Conservation (phyloP, 2,797 vertebrate species). For the Poecilia wingei region DNA sequence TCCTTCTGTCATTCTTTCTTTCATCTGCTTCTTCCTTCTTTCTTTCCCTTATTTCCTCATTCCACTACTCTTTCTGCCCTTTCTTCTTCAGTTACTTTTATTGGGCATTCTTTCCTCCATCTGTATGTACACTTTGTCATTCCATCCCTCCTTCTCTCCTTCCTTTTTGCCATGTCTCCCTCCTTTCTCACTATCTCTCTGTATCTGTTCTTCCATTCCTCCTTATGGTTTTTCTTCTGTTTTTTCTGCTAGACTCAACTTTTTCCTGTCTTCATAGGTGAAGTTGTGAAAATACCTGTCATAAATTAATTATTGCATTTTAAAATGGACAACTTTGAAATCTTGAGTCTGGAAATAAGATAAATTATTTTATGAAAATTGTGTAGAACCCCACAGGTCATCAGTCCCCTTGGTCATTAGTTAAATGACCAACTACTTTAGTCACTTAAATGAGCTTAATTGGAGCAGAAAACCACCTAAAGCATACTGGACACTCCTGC, state of each 20-base stretch:
- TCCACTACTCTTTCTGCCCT: not conserved
- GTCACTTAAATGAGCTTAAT: not conserved
- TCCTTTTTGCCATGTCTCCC: not conserved
- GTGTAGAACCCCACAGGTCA: not conserved
- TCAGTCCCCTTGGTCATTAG: not conserved
- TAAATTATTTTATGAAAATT: not conserved
- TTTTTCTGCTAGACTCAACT: not conserved
- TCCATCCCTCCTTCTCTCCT: not conserved
- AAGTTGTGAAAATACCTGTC: not conserved
- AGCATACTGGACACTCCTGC: not conserved
- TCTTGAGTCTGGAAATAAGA: not conserved
- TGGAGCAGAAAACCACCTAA: not conserved
- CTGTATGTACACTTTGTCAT: not conserved
- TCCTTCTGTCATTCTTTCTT: not conserved
- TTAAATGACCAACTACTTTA: not conserved
- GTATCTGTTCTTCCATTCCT: not conserved
- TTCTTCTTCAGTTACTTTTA: not conserved
- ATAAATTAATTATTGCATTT: not conserved
- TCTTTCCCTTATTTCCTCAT: not conserved
- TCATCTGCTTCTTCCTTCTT: not conserved
- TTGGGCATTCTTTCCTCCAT: not conserved
- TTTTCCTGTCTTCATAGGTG: not conserved
- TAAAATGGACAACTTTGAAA: not conserved
- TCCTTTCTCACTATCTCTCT: not conserved
- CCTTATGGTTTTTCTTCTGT: not conserved